phyloP scores from a whole-genome alignment of 1,140 invertebrate species.

The Trachelipus rathkii region DNA sequence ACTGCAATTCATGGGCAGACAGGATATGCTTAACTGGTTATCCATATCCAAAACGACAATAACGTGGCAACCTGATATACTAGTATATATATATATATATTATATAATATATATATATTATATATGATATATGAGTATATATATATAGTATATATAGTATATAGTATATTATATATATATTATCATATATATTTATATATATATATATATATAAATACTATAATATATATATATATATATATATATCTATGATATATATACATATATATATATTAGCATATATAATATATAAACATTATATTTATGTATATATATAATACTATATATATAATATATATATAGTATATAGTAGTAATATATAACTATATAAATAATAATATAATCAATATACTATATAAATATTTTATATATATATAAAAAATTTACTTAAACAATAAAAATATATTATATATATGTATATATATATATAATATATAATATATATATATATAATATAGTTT shows the following conservation, averaged over 20 bases:
- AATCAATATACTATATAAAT: too few relatives aligned
- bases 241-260: not conserved
- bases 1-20: conserved; percentile 60
- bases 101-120: conserved; percentile 12
- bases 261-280: too few relatives aligned
- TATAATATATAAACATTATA: too few relatives aligned
- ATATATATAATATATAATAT: too few relatives aligned
- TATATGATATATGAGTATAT: not conserved
- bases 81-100: not conserved
- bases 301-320: too few relatives aligned
- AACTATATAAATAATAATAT: too few relatives aligned
- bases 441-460: too few relatives aligned
- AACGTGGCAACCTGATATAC: conserved; percentile 58
- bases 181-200: not conserved
- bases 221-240: not conserved
- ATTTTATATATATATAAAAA: too few relatives aligned
- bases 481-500: too few relatives aligned
- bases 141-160: conserved; percentile 8
- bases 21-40: conserved; percentile 56
- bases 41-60: conserved; percentile 59
- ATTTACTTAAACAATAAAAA: too few relatives aligned
- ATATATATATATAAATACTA: not conserved
- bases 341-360: too few relatives aligned
- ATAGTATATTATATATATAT: conserved; percentile 7
- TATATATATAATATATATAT: too few relatives aligned